Evolutionary conservation across 2,113 vertebrate species (phyloP).

Genomic region (Acrocephalus arundinaceus): DNA sequence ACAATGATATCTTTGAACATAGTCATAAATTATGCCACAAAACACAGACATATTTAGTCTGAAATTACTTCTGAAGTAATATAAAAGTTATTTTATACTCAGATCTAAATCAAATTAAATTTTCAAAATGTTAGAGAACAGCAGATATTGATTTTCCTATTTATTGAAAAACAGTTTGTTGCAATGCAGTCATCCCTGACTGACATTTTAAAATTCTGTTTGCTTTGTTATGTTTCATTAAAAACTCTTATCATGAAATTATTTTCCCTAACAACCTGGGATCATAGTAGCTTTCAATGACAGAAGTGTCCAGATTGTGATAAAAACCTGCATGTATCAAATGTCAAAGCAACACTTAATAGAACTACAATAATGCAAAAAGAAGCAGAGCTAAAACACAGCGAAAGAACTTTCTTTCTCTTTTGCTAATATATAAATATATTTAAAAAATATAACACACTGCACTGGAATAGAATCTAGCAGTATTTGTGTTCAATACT

Average conservation of each 20-base stretch:
- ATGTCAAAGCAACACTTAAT: background rate
- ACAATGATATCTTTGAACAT: background rate
- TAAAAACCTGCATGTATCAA: background rate
- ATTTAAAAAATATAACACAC: background rate
- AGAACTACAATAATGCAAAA: background rate
- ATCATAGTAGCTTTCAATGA: background rate
- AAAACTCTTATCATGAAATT: background rate
- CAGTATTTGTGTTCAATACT: background rate
- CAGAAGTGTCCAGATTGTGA: background rate
- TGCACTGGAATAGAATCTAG: background rate
- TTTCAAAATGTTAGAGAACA: slow-evolving; percentile 22
- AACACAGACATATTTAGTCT: slow-evolving; percentile 22
- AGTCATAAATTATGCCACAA: slow-evolving; percentile 34
- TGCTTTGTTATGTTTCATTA: slow-evolving; percentile 25
- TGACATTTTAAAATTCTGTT: background rate
- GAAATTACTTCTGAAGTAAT: slow-evolving; percentile 53
- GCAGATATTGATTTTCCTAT: slow-evolving; percentile 53
- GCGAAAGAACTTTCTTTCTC: background rate
- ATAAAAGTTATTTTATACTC: slow-evolving; percentile 49
- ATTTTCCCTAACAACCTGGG: background rate
- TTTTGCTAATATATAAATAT: background rate
- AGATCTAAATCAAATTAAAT: slow-evolving; percentile 57
- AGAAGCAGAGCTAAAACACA: background rate
- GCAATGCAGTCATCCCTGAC: background rate
- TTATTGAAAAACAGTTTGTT: slow-evolving; percentile 57